A percentile compares a stretch with the other conserved stretches of the same genome.
Conservation (phyloP, 2,113 vertebrate species). For the Dunckerocampus dactyliophorus region DNA sequence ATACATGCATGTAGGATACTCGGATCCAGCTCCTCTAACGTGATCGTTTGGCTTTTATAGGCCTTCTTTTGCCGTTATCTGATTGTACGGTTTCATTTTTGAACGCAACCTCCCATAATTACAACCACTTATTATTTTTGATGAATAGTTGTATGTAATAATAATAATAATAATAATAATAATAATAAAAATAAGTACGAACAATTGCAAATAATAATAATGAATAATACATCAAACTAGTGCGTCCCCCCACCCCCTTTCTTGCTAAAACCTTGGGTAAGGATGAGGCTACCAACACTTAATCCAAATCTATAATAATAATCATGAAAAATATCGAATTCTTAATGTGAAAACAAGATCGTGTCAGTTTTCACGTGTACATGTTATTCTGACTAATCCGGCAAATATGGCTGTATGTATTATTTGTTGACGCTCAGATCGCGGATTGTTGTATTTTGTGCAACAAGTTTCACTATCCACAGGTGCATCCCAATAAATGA, state of each 20-base stretch:
- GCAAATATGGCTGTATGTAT: background rate
- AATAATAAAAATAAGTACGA: no score
- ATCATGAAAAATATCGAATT: no score
- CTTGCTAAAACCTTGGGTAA: no score
- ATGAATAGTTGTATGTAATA: background rate
- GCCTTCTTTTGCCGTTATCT: constrained; percentile 10
- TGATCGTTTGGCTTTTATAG: constrained; percentile 10
- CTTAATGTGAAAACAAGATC: no score
- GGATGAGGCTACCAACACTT: no score
- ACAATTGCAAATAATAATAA: no score
- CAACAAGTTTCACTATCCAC: background rate
- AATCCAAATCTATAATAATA: no score
- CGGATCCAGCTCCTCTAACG: background rate
- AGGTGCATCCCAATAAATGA: background rate
- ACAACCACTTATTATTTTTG: constrained; percentile 13
- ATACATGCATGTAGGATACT: background rate
- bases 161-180: no score
- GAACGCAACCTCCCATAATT: constrained; percentile 22
- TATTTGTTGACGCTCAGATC: no score
- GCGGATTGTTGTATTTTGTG: background rate
- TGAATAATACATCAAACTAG: no score
- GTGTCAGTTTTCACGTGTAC: no score
- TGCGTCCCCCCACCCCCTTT: no score
- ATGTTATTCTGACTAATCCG: background rate
- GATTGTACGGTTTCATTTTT: constrained; percentile 28